phyloP scores from a whole-genome alignment of 2,113 vertebrate genomes.

The Mastomys natalensis region DNA sequence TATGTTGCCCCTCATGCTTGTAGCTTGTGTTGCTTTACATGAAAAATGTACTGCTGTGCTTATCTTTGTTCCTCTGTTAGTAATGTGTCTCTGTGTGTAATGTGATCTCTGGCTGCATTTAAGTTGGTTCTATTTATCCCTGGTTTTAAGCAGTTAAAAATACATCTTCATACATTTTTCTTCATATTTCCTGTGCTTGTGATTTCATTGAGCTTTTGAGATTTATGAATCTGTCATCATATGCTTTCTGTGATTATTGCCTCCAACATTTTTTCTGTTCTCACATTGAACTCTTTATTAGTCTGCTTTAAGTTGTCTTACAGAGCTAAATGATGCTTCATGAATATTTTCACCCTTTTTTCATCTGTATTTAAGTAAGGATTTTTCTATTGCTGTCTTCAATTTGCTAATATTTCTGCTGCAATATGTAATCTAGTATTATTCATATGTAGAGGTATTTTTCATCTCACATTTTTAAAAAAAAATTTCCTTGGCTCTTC shows the following conservation, averaged over 20 bases:
- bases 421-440: not conserved
- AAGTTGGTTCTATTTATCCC: conserved; percentile 10
- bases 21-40: not conserved
- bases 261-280: conserved; percentile 26
- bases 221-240: conserved; percentile 12
- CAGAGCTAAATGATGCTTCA: not conserved
- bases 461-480: not conserved
- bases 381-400: conserved; percentile 21
- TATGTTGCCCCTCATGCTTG: not conserved
- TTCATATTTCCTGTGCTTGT: conserved; percentile 43
- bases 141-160: conserved; percentile 22
- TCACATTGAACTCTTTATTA: not conserved
- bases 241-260: conserved; percentile 11
- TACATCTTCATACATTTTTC: not conserved
- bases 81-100: not conserved
- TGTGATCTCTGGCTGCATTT: conserved; percentile 22
- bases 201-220: conserved; percentile 5
- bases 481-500: not conserved
- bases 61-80: conserved; percentile 9
- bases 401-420: not conserved
- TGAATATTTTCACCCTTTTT: not conserved
- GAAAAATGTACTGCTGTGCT: conserved; percentile 18
- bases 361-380: not conserved
- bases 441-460: not conserved
- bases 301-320: not conserved